Evolutionary conservation across 2,113 vertebrate species (phyloP).

Genomic region (Megaptera novaeangliae): DNA sequence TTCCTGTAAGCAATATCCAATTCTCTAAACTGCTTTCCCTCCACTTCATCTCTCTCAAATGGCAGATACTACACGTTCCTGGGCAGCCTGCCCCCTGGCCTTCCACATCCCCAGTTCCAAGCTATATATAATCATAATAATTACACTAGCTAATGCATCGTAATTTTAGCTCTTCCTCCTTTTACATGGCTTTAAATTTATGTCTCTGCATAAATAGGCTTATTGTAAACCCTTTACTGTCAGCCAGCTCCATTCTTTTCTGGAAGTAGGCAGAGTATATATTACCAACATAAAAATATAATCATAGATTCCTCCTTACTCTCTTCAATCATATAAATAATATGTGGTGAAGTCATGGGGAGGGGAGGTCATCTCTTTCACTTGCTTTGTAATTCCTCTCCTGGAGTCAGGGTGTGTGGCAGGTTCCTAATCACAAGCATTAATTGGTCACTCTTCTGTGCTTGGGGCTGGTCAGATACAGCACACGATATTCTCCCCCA

Average conservation of each 20-base stretch:
- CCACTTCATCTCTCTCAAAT: neutral
- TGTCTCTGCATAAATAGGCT: neutral
- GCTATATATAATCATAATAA: neutral
- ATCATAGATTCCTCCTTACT: neutral
- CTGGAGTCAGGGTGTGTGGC: neutral
- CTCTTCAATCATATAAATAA: neutral
- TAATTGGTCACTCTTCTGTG: neutral
- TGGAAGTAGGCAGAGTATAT: neutral
- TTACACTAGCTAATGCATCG: neutral
- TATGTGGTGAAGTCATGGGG: neutral
- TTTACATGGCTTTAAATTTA: neutral
- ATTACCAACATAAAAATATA: neutral
- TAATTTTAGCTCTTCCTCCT: neutral
- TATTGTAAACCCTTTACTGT: neutral
- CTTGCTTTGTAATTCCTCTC: neutral
- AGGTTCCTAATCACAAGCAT: neutral
- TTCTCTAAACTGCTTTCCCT: neutral
- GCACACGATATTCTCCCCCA: fast-evolving
- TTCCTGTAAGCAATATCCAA: neutral
- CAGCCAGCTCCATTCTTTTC: neutral
- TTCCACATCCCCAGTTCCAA: neutral
- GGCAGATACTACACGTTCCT: neutral
- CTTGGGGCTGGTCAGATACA: neutral
- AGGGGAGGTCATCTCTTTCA: neutral
- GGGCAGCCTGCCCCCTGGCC: neutral